A percentile compares a stretch with the other conserved stretches of the same genome.
phyloP scores from a whole-genome alignment of 1,140 invertebrate genomes.

The Eriosoma lanigerum region DNA sequence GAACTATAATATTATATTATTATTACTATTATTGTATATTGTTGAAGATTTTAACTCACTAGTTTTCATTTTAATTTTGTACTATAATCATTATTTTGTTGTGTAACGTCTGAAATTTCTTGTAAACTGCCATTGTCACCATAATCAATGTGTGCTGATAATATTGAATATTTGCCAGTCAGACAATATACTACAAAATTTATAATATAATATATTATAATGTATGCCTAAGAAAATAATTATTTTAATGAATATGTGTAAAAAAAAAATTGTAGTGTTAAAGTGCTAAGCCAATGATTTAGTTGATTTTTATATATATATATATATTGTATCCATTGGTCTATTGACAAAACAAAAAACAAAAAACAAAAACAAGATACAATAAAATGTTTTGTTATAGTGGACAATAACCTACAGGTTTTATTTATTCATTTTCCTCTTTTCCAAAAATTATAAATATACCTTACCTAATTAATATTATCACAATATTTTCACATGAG shows the following conservation, averaged over 20 bases:
- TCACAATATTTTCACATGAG: too few species aligned
- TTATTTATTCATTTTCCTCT: neutral
- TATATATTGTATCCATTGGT: conserved; percentile 20
- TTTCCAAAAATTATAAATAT: too few species aligned
- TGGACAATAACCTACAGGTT: neutral
- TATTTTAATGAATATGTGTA: conserved; percentile 25
- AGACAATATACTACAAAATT: neutral
- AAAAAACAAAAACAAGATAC: neutral
- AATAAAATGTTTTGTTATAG: conserved; percentile 41
- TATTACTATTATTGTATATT: conserved; percentile 30
- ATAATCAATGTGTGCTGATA: neutral
- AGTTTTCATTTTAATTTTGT: conserved; percentile 24
- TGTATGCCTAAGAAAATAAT: neutral
- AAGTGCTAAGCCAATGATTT: conserved; percentile 38
- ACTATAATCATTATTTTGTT: conserved; percentile 25
- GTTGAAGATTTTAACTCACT: conserved; percentile 26
- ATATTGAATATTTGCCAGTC: too few species aligned
- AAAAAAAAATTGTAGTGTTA: conserved; percentile 36
- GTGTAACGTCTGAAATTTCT: neutral
- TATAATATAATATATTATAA: neutral
- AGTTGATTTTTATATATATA: conserved; percentile 47
- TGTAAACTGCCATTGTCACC: neutral
- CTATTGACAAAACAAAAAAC: neutral
- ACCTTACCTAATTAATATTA: too few species aligned
- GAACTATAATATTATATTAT: neutral